Conservation (phyloP, 1,140 invertebrate species). For the Copidosoma floridanum region DNA sequence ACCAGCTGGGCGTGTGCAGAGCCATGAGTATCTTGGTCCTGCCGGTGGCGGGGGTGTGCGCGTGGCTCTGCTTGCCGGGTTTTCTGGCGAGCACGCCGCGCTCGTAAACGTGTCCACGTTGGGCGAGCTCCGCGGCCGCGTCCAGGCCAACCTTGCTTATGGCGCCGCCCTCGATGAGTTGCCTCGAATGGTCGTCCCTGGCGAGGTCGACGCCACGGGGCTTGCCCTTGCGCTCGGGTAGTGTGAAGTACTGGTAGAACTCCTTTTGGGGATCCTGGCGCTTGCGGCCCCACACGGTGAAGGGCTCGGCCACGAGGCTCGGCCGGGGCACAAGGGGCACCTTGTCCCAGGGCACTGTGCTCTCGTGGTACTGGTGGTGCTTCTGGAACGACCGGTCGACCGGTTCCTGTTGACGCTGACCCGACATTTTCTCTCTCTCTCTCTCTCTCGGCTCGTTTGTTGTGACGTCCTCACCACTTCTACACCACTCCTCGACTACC, state of each 20-base stretch:
- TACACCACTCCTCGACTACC: conserved; percentile 44
- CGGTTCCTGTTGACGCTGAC: conserved; percentile 23
- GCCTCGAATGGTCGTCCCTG: conserved; percentile 48
- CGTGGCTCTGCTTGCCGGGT: conserved; percentile 38
- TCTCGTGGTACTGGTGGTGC: too few relatives aligned
- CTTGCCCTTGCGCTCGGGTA: conserved; percentile 46
- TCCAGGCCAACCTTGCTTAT: conserved; percentile 49
- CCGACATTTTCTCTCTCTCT: conserved; percentile 14
- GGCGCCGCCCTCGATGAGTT: conserved; percentile 48
- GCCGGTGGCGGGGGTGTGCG: conserved; percentile 41
- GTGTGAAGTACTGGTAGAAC: conserved; percentile 51
- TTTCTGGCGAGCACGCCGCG: conserved; percentile 48
- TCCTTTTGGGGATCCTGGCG: conserved; percentile 50
- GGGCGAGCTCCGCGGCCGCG: conserved; percentile 47
- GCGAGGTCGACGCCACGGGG: conserved; percentile 47
- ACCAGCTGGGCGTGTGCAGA: conserved; percentile 53
- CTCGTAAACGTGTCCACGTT: conserved; percentile 50
- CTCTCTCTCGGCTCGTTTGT: not conserved
- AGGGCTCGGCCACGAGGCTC: conserved; percentile 74
- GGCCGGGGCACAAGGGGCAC: conserved; percentile 79
- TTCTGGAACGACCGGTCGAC: conserved; percentile 63
- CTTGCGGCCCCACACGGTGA: conserved; percentile 74
- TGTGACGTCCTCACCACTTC: conserved; percentile 48
- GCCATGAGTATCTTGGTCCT: conserved; percentile 51
- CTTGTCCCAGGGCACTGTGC: conserved; percentile 77